phyloP scores from a whole-genome alignment of 2,888 invertebrate species.

The Alcis repandata region DNA sequence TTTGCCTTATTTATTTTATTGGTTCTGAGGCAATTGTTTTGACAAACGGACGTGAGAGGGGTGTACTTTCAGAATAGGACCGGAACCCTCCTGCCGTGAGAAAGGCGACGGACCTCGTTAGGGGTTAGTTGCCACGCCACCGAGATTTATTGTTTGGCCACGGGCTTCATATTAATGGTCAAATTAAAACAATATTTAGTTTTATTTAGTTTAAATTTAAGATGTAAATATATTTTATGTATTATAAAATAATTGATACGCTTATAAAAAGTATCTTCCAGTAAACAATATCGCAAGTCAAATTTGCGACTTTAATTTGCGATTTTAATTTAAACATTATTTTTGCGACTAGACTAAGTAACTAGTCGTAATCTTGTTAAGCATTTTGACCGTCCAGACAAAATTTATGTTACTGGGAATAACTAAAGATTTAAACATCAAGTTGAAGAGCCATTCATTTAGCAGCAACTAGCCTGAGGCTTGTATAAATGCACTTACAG shows the following conservation, averaged over 20 bases:
- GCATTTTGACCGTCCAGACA: neutral
- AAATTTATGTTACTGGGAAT: neutral
- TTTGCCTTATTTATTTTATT: constrained; percentile 26
- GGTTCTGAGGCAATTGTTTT: constrained; percentile 28
- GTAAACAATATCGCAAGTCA: too few species aligned
- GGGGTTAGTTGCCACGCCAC: constrained; percentile 15
- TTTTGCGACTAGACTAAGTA: neutral
- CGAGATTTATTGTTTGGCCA: constrained; percentile 7
- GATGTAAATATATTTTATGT: too few species aligned
- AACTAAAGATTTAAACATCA: neutral
- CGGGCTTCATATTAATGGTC: constrained; percentile 9
- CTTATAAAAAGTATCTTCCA: too few species aligned
- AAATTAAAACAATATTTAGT: constrained; percentile 13
- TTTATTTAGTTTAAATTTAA: too few species aligned
- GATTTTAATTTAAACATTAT: neutral
- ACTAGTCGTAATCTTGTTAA: neutral
- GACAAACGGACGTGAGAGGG: constrained; percentile 21
- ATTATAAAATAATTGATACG: too few species aligned
- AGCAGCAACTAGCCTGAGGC: neutral
- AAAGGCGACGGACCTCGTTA: constrained; percentile 14
- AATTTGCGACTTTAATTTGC: too few species aligned
- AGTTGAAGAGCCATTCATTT: neutral
- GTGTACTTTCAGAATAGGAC: constrained; percentile 1
- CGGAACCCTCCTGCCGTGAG: constrained; percentile 7
- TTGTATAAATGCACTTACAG: neutral